Evolutionary conservation across 2,888 invertebrate genomes (phyloP).

Genomic region (Caenorhabditis sp.): DNA sequence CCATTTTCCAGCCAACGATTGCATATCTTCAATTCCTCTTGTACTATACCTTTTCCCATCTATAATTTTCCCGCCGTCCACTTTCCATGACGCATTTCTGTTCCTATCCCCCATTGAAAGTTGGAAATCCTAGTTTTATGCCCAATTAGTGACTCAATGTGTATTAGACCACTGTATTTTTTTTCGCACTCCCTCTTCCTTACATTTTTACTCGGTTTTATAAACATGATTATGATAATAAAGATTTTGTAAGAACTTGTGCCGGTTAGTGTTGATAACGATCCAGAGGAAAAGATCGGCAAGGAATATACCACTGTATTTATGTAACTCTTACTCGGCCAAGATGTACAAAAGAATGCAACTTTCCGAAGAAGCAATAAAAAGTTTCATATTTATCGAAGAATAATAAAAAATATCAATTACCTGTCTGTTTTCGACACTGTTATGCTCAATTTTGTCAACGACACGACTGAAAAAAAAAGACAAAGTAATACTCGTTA

Average conservation of each 20-base stretch:
- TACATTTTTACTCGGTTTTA: constrained; percentile 30
- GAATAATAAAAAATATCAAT: constrained; percentile 36
- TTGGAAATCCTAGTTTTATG: constrained; percentile 14
- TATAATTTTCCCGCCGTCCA: constrained; percentile 23
- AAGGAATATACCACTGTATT: no score
- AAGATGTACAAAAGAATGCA: not conserved
- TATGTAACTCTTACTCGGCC: no score
- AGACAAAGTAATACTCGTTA: constrained; percentile 11
- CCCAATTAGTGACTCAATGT: constrained; percentile 15
- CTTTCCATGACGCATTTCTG: constrained; percentile 41
- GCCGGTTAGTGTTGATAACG: no score
- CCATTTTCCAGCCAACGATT: constrained; percentile 37
- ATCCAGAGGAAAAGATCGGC: no score
- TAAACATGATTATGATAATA: constrained; percentile 21
- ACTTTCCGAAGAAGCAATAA: not conserved
- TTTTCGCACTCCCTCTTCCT: not conserved
- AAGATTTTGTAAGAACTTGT: not conserved
- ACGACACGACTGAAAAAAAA: constrained; percentile 30
- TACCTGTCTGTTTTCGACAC: constrained; percentile 15
- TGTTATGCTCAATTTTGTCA: constrained; percentile 39
- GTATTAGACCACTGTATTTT: constrained; percentile 33
- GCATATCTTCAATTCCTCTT: constrained; percentile 37
- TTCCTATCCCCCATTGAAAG: constrained; percentile 17
- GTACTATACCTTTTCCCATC: not conserved
- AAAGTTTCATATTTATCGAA: constrained; percentile 7